These are phyloP conservation scores for Gymnorhina tibicen DNA, from an alignment of 2,113 vertebrate genomes.

Conservation along the genomic window DNA sequence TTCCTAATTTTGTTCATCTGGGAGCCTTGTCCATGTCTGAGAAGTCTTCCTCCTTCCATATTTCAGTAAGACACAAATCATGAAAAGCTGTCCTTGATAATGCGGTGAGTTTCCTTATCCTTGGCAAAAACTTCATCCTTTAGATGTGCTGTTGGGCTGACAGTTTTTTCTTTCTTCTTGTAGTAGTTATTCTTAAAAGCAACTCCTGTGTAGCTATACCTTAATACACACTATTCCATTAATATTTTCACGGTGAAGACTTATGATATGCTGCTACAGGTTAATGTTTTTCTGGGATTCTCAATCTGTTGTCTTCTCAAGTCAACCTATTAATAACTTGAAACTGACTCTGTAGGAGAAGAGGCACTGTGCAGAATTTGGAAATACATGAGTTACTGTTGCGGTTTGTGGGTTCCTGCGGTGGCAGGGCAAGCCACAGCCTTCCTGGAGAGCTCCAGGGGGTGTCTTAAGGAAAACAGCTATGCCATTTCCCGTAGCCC, in stretches of 20 bases:
- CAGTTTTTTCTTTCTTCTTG: background rate
- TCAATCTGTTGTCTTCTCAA: background rate
- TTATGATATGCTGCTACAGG: background rate
- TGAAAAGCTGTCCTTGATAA: background rate
- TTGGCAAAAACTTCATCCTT: background rate
- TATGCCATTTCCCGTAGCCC: no score
- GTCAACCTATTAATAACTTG: background rate
- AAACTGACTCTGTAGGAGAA: background rate
- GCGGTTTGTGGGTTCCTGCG: no score
- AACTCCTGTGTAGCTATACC: background rate
- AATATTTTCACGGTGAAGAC: background rate
- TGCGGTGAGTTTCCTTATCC: background rate
- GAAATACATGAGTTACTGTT: background rate
- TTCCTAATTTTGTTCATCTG: background rate
- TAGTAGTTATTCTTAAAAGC: background rate
- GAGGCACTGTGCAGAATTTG: background rate
- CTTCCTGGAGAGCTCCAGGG: no score
- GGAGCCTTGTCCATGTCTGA: background rate
- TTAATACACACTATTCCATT: background rate
- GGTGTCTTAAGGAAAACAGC: no score
- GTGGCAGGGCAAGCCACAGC: no score
- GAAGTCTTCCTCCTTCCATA: background rate
- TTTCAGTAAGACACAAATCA: background rate
- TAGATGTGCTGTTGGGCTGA: background rate
- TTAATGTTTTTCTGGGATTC: background rate